Base-by-base conservation (phyloP, 2,888 invertebrate species). In the Syritta pipiens region DNA sequence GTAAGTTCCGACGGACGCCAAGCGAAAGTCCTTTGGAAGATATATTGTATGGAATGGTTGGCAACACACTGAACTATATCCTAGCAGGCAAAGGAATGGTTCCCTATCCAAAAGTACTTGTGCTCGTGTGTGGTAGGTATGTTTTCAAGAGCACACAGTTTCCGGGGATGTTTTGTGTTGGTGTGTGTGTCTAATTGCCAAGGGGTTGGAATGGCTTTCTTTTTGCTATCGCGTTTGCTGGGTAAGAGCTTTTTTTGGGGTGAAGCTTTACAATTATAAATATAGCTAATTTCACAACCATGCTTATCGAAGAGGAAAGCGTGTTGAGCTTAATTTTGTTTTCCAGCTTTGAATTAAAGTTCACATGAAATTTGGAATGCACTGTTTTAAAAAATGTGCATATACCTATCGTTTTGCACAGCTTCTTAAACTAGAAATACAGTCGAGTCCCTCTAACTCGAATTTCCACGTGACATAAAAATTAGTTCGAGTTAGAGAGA, bases 1-100 rank as follows among this genome's bases (percentile, higher is more conserved):
- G n/a, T 28, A 32, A 60, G 62, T 62, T 60, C 17, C 60, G 77
- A 72, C n/a, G n/a, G n/a, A n/a, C 67, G 51, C 67, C 42, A 46
- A 79, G 57, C 62, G 79, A 79, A 79, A 79, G 79, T 79, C 51
- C 51, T 72, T 51, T 30, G 49, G 32, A 57, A 68, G 79, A 74
- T 81, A 79, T 81, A 69, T 69, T 77, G 74, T 40, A 57, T 68
- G 77, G 74, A 72, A 81, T 82, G 75, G 81, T 76, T 81, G 74
- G 77, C 81, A 86, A 83, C 84, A 85, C 82, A 84, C 84, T 85
- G 83, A 85, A 85, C 84, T 83, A 85, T 84, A 85, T 84, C 82
- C 82, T 83, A 83, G 83, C 84, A 83, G 82, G 83, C 84, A 84
- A 85, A 83, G 85, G 84, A 86, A 72, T 85, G 85, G 82, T 84